A percentile compares a stretch with the other conserved stretches of the same genome.
These are phyloP conservation scores for Fopius arisanus DNA, from an alignment of 1,140 invertebrate species.

Conservation along the genomic window DNA sequence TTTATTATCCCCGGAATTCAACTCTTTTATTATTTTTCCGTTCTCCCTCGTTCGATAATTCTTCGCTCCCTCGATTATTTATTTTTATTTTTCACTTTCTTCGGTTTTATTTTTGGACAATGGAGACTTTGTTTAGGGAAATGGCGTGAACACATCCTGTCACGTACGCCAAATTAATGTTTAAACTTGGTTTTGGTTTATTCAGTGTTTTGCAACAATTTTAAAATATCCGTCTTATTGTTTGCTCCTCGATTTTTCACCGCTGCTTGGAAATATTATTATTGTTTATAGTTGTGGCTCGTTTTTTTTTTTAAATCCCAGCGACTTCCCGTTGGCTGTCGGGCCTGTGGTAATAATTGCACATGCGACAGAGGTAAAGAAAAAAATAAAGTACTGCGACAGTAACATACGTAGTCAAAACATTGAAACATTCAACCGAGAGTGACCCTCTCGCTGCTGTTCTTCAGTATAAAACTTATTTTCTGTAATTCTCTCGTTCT, in stretches of 20 bases:
- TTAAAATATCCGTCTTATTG: constrained; percentile 1
- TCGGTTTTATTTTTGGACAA: neutral
- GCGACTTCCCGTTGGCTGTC: neutral
- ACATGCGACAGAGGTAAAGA: neutral
- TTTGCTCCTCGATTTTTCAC: neutral
- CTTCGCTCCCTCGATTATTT: neutral
- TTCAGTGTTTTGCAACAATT: neutral
- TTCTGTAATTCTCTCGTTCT: too few relatives aligned
- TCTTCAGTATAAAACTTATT: too few relatives aligned
- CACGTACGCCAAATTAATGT: neutral
- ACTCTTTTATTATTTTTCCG: neutral
- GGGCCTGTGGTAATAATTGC: neutral
- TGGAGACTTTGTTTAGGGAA: neutral
- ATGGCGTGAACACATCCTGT: neutral
- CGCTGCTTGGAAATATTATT: neutral
- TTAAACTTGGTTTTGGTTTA: neutral
- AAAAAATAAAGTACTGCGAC: neutral
- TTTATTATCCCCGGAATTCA: neutral
- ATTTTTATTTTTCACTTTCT: neutral
- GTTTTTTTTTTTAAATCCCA: neutral
- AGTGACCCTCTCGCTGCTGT: neutral
- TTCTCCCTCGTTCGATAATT: neutral
- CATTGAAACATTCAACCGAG: neutral
- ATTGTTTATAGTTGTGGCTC: neutral
- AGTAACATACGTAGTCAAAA: neutral